Evolutionary conservation across 2,113 vertebrate species (phyloP).

Genomic region (Callionymus lyra): DNA sequence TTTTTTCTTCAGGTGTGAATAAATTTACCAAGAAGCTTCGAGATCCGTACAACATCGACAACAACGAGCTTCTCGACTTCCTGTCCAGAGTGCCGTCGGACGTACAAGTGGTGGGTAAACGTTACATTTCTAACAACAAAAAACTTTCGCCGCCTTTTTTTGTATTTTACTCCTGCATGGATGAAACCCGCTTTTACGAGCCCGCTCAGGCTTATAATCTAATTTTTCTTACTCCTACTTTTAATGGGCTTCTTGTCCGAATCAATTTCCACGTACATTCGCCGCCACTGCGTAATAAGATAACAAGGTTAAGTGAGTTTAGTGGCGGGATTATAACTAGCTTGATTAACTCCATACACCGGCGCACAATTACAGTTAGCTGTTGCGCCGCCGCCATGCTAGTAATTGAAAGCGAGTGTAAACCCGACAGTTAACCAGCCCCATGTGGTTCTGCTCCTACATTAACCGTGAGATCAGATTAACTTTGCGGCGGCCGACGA

Average conservation of each 20-base stretch:
- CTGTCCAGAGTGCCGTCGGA: slow-evolving; percentile 96
- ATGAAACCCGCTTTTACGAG: neutral
- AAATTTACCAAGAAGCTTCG: slow-evolving; percentile 99
- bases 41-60: slow-evolving; percentile 91
- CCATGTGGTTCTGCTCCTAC: slow-evolving; percentile 58
- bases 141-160: slow-evolving; percentile 1
- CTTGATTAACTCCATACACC: slow-evolving; percentile 48
- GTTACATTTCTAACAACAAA: slow-evolving; percentile 8
- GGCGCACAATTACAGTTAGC: slow-evolving; percentile 43
- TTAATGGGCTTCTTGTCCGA: slow-evolving; percentile 43
- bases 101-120: slow-evolving; percentile 89
- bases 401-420: slow-evolving; percentile 60
- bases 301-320: slow-evolving; percentile 56
- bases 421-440: slow-evolving; percentile 62
- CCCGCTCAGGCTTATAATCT: slow-evolving; percentile 29
- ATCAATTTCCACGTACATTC: slow-evolving; percentile 48
- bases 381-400: slow-evolving; percentile 50
- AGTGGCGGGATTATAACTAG: slow-evolving; percentile 39
- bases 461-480: slow-evolving; percentile 68
- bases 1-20: slow-evolving; percentile 80
- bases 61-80: slow-evolving; percentile 96
- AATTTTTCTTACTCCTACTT: slow-evolving; percentile 39
- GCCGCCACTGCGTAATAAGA: slow-evolving; percentile 37
- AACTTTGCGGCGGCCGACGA: slow-evolving; percentile 42
- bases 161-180: slow-evolving; percentile 4